These are phyloP conservation scores for Ahaetulla prasina DNA, from an alignment of 2,113 vertebrate genomes.

Conservation along the genomic window DNA sequence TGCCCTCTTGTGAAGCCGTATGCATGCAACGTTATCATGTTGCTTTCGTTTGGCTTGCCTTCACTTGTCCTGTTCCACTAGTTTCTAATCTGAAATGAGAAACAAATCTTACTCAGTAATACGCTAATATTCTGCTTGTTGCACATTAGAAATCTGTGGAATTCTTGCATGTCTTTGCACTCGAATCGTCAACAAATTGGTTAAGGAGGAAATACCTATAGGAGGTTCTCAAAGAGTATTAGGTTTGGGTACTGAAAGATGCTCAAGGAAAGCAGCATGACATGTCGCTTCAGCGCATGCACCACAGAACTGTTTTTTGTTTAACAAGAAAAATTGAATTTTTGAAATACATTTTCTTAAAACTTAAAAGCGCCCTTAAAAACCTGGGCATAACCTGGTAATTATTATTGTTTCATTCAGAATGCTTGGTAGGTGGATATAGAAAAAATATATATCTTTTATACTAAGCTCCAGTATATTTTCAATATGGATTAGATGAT, in stretches of 20 bases:
- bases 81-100: neutral
- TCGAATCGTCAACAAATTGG: neutral
- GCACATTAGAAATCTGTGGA: neutral
- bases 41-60: neutral
- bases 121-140: neutral
- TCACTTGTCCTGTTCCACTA: neutral
- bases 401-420: neutral
- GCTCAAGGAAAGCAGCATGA: neutral
- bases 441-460: neutral
- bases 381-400: too few relatives aligned
- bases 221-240: neutral
- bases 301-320: neutral
- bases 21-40: neutral
- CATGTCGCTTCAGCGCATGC: neutral
- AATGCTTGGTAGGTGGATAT: neutral
- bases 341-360: neutral
- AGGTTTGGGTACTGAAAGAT: neutral
- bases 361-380: neutral
- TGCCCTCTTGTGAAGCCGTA: neutral
- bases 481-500: conserved; percentile 2
- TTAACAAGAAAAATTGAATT: neutral
- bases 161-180: neutral
- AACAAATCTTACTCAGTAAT: neutral
- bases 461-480: neutral
- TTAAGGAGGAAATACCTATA: neutral